A percentile compares a stretch with the other conserved stretches of the same genome.
Evolutionary conservation across 2,113 vertebrate species (phyloP).

Genomic region (Ceyx cyanopectus): DNA sequence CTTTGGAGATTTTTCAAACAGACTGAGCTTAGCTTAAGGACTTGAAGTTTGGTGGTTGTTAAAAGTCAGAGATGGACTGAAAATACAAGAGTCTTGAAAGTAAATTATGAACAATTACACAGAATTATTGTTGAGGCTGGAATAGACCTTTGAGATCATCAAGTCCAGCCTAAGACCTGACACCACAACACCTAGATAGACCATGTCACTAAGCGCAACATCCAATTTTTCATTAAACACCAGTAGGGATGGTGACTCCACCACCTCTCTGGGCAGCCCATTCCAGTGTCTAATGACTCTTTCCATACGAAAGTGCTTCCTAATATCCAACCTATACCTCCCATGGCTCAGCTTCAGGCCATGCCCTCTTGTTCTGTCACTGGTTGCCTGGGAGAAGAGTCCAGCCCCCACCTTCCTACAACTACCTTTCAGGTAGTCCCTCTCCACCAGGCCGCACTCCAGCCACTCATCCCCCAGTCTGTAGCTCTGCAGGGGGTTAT

Average conservation of each 20-base stretch:
- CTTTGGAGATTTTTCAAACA: neutral
- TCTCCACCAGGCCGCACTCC: neutral
- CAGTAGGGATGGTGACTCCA: neutral
- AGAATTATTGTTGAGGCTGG: too few relatives aligned
- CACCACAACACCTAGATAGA: too few relatives aligned
- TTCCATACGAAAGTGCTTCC: neutral
- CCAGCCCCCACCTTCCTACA: neutral
- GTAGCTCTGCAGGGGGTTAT: too few relatives aligned
- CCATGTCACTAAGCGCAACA: neutral
- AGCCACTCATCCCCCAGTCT: neutral
- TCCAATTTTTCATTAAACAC: neutral
- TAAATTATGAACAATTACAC: neutral
- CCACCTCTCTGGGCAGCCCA: neutral
- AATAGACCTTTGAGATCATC: too few relatives aligned
- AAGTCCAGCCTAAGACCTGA: too few relatives aligned
- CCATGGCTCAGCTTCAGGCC: neutral
- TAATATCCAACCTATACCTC: neutral
- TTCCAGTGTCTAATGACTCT: neutral
- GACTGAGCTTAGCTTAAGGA: neutral
- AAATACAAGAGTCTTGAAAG: neutral
- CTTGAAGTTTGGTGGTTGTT: neutral
- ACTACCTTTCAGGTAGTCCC: neutral
- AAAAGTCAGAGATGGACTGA: neutral
- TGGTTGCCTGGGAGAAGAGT: neutral
- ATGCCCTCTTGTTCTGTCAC: neutral